Evolutionary conservation across 2,888 invertebrate genomes (phyloP), one percentile per base, ranked within the genome.

Genomic region (Meteorus cinctellus): DNA sequence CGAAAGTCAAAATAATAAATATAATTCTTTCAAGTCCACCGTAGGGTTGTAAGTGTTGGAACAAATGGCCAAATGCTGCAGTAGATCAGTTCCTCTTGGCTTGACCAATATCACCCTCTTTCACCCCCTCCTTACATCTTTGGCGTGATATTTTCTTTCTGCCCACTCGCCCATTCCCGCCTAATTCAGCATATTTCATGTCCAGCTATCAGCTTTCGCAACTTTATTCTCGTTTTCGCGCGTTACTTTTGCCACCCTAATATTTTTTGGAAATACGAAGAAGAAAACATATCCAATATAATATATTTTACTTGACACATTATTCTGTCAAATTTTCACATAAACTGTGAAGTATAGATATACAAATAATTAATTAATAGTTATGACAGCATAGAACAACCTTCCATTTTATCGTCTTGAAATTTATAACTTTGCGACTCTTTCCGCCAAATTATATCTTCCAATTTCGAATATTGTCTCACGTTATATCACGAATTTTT

Each of bases 1-100:
- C 70, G 80, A 79, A 84, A 84, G 84, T 84, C 24, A 81, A 83
- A 85, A 85, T 81, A 84, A 82, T 85, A 85, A 85, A 85, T 84
- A 84, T 83, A 77, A 80, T 66, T 73, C 24, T 63, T 62, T 51
- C 41, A 34, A 27, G 72, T 29, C 10, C 29, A 55, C 51, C 51
- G 29, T 45, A 51, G 68, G 27, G 27, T 31, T 60, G 62, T 75
- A 73, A 74, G 74, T 72, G 55, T 45, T 48, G 29, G 72, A 71
- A 75, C 71, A 76, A 76, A 55, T 69, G 60, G 27, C 65, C 41
- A 79, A 79, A 76, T 80, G 81, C 78, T 78, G 78, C 75, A 77
- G 77, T 83, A 83, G 77, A 83, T 82, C 82, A 83, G 75, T 60
- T 62, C 74, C 12, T 34, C 16, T 65, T 65, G 45, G 62, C 69